These are phyloP conservation scores for Amblyjoppa proteus DNA, from an alignment of 2,888 invertebrate genomes.

Conservation along the genomic window DNA sequence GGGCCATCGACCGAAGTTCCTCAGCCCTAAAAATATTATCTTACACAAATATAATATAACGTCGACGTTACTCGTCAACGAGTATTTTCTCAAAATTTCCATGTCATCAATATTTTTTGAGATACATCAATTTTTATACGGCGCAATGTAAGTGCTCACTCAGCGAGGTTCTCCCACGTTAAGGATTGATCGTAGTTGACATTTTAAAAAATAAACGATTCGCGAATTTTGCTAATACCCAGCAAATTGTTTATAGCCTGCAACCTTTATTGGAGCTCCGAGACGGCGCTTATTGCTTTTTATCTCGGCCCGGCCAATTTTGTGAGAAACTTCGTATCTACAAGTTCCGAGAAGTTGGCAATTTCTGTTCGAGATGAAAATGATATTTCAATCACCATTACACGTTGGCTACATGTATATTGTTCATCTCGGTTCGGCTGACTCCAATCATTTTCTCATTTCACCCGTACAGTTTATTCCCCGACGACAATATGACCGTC, in stretches of 20 bases:
- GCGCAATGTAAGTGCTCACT: no score
- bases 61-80: no score
- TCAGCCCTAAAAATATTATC: no score
- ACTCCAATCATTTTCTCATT: constrained; percentile 11
- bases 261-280: background rate
- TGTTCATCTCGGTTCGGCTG: background rate
- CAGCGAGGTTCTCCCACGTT: no score
- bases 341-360: constrained; percentile 26
- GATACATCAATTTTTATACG: no score
- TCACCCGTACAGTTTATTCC: background rate
- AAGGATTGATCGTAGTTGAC: no score
- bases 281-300: constrained; percentile 30
- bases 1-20: no score
- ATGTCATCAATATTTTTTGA: no score
- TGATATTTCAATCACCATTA: background rate
- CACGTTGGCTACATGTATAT: background rate
- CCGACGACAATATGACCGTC: background rate
- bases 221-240: no score
- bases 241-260: background rate
- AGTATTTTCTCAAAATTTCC: no score
- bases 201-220: no score
- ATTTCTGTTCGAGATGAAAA: constrained; percentile 33
- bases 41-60: no score
- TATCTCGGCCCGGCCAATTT: background rate
- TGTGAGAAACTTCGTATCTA: background rate